These are phyloP conservation scores for Uloborus diversus DNA, from an alignment of 1,140 invertebrate species.

Conservation along the genomic window DNA sequence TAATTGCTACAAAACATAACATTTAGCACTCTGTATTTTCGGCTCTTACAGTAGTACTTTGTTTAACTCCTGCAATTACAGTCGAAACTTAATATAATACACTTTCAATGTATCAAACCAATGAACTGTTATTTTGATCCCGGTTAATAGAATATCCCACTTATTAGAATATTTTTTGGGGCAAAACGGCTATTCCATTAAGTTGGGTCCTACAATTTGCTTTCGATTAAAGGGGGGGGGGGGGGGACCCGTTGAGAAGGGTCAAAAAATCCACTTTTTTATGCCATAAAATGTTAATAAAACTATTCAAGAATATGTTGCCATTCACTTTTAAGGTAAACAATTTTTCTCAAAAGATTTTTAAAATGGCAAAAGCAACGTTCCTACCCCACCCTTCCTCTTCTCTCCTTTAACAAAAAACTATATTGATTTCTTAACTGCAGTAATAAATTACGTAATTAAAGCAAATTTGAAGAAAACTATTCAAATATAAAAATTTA, in stretches of 20 bases:
- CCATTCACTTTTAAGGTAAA: neutral
- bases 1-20: no score
- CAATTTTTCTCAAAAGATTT: neutral
- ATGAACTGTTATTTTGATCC: neutral
- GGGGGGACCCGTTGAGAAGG: neutral
- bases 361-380: neutral
- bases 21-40: no score
- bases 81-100: neutral
- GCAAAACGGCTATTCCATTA: no score
- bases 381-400: no score
- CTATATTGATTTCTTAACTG: neutral
- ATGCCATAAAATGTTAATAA: neutral
- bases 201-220: no score
- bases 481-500: neutral
- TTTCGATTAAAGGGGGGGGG: no score
- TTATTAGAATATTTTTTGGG: neutral
- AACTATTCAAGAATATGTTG: no score
- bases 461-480: neutral
- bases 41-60: no score
- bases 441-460: neutral
- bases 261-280: neutral
- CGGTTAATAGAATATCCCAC: neutral
- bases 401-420: neutral
- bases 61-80: no score
- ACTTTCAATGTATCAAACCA: neutral